Base-by-base conservation (phyloP, 2,113 vertebrate genomes). In the Tragelaphus imberbis region DNA sequence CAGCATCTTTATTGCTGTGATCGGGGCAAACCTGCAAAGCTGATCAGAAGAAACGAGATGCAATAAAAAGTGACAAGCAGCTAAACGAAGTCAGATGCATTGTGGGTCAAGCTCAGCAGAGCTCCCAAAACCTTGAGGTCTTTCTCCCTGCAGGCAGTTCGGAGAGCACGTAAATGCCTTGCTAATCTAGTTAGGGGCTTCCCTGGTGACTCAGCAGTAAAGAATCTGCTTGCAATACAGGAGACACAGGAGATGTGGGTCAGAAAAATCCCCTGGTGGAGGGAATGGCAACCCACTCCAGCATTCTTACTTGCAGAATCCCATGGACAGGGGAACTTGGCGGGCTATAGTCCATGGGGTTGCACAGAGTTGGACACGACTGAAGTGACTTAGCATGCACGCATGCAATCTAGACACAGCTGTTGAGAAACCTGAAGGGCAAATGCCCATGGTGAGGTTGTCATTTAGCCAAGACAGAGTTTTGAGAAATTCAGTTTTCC, bases 401-500 rank as follows among this genome's bases (percentile, higher is more conserved):
- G 0, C 19, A 44, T 77, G 36, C 36, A 82, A 63, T 87, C 3
- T 95, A n/a, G 3, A 14, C 23, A 36, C 13, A 71, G 30, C 49
- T 95, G 15, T 63, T 33, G 61, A 84, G 80, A 92, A 85, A 71
- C 3, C 36, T 16, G 7, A 17, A 93, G 36, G 82, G 15, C n/a
- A 84, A 75, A 40, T 77, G n/a, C 4, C 55, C 7, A 11, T 8
- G 6, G 16, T 6, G 23, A 92, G 81, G 17, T 14, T 51, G 51
- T 44, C 59, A 49, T 95, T 95, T 95, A 87, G 51, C 44, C 80
- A 84, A 97, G 40, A 40, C 23, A 65, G 49, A 89, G 25, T 92
- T 90, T 87, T 80, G 27, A 97, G 92, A 90, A 92, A 75, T 71
- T 55, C 49, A 61, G 17, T 81, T 58, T 55, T 90, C 58, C 40